Evolutionary conservation across 1,140 invertebrate species (phyloP).

Genomic region (Mya arenaria): DNA sequence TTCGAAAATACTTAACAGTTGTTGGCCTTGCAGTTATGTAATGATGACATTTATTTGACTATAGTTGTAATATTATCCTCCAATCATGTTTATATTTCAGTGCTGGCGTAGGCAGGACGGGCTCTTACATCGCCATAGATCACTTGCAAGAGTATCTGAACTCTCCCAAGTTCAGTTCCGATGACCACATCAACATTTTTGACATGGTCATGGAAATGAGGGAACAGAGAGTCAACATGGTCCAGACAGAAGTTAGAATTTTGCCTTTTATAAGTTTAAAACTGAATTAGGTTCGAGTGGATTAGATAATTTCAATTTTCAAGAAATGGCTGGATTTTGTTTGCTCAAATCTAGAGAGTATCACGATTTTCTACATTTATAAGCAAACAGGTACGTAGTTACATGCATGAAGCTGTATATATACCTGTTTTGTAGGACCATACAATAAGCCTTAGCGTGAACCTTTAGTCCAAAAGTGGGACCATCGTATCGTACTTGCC

Average conservation of each 20-base stretch:
- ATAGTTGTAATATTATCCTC: too few relatives aligned
- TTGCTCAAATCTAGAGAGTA: background rate
- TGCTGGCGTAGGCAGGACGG: constrained; percentile 82
- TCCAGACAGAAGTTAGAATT: constrained; percentile 89
- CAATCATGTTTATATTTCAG: too few relatives aligned
- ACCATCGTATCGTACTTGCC: background rate
- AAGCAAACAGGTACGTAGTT: too few relatives aligned
- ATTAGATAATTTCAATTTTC: background rate
- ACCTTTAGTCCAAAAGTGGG: background rate
- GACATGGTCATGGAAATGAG: constrained; percentile 97
- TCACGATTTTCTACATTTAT: too few relatives aligned
- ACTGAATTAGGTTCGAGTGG: background rate
- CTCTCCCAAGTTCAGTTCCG: constrained; percentile 86
- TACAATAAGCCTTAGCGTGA: background rate
- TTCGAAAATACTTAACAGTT: too few relatives aligned
- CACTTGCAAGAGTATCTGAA: constrained; percentile 93
- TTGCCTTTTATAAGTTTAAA: background rate
- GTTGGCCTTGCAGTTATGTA: too few relatives aligned
- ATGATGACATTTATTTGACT: too few relatives aligned
- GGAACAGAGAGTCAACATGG: constrained; percentile 87
- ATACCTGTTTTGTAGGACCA: background rate
- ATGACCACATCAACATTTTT: constrained; percentile 98
- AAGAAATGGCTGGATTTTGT: background rate
- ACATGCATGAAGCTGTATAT: too few relatives aligned
- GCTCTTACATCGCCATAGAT: constrained; percentile 97